Base-by-base conservation (phyloP, 2,888 invertebrate genomes). In the Lasius fuliginosus region DNA sequence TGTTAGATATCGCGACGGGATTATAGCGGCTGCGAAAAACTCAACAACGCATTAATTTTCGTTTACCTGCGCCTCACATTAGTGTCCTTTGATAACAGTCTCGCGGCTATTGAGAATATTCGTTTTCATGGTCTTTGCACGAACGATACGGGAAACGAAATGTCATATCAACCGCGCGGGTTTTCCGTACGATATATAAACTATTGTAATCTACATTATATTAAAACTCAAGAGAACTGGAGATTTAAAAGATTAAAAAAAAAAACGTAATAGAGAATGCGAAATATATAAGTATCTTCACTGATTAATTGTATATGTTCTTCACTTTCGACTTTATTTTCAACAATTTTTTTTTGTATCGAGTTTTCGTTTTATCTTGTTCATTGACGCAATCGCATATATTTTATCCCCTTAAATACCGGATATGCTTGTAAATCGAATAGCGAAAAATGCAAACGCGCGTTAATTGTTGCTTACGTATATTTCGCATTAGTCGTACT, bases 1-100 rank as follows among this genome's bases (percentile, higher is more conserved):
- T 84, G 77, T 75, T 56, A 67, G 65, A 73, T 65, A 82, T 76
- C 69, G 65, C 27, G 27, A 56, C 69, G 75, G 71, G 76, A 82
- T 75, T 83, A 68, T 82, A 62, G 74, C 27, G 62, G 27, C 46
- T 49, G 18, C 30, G 83, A 36, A 77, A 64, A 84, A 82, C 6
- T 75, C n/a, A 12, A 23, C 33, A 56, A 53, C n/a, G 56, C 88
- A 67, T 86, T 86, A 85, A 89, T 89, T 87, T 82, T 79, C 49
- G 64, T 82, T 89, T 84, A 85, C 79, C 73, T 81, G 67, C 62
- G 64, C 69, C 58, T 84, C 53, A 76, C 86, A 84, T 89, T 89
- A 89, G 79, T 53, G 64, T 71, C 79, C 36, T 27, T 73, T 71
- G 87, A 87, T 87, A 87, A 82, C 67, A 46, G 15, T 18, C 53